Conservation (phyloP, 2,888 invertebrate genomes). For the Odontomyia ornata region DNA sequence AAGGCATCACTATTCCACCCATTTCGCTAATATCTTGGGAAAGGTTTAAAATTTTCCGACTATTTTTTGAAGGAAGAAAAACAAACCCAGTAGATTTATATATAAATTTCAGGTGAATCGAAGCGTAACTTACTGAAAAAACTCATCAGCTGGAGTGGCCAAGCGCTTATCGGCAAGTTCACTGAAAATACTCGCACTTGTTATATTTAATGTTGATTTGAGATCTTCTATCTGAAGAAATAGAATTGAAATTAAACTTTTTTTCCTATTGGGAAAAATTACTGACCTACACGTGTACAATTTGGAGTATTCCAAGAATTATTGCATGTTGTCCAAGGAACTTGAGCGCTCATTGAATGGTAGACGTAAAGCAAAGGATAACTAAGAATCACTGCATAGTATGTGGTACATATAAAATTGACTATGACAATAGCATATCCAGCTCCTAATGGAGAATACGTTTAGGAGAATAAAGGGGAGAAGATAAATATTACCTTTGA, state of each 20-base stretch:
- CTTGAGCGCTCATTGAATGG: conserved; percentile 71
- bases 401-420: conserved; percentile 81
- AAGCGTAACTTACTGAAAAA: conserved; percentile 76
- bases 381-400: conserved; percentile 85
- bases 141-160: conserved; percentile 81
- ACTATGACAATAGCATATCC: conserved; percentile 85
- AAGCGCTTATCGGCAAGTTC: conserved; percentile 52
- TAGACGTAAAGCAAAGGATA: conserved; percentile 85
- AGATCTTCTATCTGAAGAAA: conserved; percentile 16
- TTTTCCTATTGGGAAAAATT: conserved; percentile 43
- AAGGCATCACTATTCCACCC: conserved; percentile 82
- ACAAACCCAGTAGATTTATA: not conserved
- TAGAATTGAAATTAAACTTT: not conserved
- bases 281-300: conserved; percentile 67
- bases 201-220: not conserved
- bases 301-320: conserved; percentile 84
- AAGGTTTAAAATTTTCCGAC: conserved; percentile 80
- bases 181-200: conserved; percentile 14
- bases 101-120: no score
- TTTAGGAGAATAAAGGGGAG: not conserved
- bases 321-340: conserved; percentile 82
- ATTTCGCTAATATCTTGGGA: conserved; percentile 77
- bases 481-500: conserved; percentile 83
- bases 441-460: conserved; percentile 69
- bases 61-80: conserved; percentile 65